A percentile compares a stretch with the other conserved stretches of the same genome.
These are phyloP conservation scores for Leptobrachium leishanense DNA, from an alignment of 2,113 vertebrate genomes.

Conservation along the genomic window DNA sequence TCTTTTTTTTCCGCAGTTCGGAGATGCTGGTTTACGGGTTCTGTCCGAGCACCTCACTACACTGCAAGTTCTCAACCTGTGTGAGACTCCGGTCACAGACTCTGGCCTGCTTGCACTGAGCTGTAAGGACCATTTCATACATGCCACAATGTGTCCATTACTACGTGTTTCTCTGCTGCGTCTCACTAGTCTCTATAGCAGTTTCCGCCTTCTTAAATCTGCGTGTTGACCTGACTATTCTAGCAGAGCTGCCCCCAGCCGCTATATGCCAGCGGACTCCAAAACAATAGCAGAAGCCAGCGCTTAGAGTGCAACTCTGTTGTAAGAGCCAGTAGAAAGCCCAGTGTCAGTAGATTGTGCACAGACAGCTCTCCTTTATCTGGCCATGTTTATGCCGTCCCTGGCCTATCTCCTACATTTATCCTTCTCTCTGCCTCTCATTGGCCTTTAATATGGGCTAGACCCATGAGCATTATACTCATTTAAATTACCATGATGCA, in stretches of 20 bases:
- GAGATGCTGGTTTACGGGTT: constrained; percentile 90
- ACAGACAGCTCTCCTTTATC: neutral
- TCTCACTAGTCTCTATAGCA: neutral
- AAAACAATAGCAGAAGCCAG: too few species aligned
- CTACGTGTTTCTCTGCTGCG: neutral
- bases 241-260: too few species aligned
- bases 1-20: constrained; percentile 73
- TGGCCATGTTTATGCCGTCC: neutral
- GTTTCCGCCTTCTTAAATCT: too few species aligned
- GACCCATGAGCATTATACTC: too few species aligned
- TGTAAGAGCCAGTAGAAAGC: too few species aligned
- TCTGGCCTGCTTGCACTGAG: constrained; percentile 93
- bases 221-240: too few species aligned
- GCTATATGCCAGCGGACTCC: too few species aligned
- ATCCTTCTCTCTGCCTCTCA: neutral
- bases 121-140: constrained; percentile 75
- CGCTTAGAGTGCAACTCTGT: too few species aligned
- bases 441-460: too few species aligned
- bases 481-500: too few species aligned
- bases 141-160: neutral
- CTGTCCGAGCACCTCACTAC: constrained; percentile 95
- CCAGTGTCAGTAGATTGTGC: too few species aligned
- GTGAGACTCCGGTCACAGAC: constrained; percentile 95
- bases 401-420: neutral
- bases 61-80: constrained; percentile 97